Percentiles rank a stretch among this genome's conserved stretches.
phyloP scores from a whole-genome alignment of 2,113 vertebrate species.

The Carlito syrichta region DNA sequence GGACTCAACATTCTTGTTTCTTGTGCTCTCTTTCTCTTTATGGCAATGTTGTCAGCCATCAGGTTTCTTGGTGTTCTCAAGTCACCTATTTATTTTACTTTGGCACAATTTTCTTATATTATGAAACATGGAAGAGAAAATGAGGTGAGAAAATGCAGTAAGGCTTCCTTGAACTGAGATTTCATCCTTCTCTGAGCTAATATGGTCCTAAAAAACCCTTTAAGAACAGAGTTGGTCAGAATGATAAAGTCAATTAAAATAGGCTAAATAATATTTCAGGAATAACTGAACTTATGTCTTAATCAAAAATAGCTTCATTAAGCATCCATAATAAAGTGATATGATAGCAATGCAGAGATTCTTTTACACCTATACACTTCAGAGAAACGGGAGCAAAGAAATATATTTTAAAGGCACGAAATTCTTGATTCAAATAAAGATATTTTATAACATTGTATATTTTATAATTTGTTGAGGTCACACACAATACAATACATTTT shows the following conservation, averaged over 20 bases:
- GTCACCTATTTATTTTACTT: background rate
- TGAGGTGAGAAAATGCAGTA: background rate
- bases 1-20: background rate
- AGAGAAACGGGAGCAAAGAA: background rate
- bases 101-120: background rate
- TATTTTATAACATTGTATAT: background rate
- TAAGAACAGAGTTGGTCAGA: background rate
- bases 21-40: background rate
- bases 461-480: background rate
- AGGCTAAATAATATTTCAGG: constrained; percentile 28
- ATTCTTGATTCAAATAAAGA: constrained; percentile 10
- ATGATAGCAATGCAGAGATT: background rate
- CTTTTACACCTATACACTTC: constrained; percentile 12
- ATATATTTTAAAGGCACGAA: background rate
- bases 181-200: background rate
- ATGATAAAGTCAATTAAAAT: constrained; percentile 26
- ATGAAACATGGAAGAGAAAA: constrained; percentile 3
- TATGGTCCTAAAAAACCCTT: background rate
- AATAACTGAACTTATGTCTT: background rate
- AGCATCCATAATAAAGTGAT: constrained; percentile 9
- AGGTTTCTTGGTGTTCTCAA: background rate
- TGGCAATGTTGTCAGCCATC: background rate
- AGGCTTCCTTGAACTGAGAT: background rate
- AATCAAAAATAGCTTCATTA: constrained; percentile 33
- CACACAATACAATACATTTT: constrained; percentile 1